Evolutionary conservation across 2,113 vertebrate genomes (phyloP), one percentile per base, ranked within the genome.

Genomic region (Rhadina sibilatrix): DNA sequence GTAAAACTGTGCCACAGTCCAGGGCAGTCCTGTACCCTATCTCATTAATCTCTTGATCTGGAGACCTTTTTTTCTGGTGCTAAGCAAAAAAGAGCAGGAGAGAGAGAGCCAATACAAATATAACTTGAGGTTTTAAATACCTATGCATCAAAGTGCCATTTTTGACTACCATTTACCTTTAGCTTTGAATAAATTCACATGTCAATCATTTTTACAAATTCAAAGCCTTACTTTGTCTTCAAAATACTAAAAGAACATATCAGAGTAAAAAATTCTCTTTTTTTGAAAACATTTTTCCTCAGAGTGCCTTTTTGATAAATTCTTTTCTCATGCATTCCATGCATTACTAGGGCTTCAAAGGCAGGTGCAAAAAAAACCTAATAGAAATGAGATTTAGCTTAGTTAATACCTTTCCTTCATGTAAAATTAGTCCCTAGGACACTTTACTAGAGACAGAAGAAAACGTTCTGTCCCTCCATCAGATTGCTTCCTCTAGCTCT

Each of bases 181-280:
- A 84, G 38, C 93, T 72, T 86, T 94, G 87, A 95, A 91, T 63
- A 97, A 95, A 96, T 96, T 97, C 78, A 95, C 89, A 83, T 83
- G 83, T 95, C 92, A 96, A 89, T 97, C 88, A 96, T 93, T 95
- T 95, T 95, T 89, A 74, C 72, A 90, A 93, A 96, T 75, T 94
- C 74, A 96, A 97, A 94, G 88, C 78, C 76, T 89, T 94, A 66
- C 89, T 93, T 93, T 97, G 72, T 49, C 52, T 78, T 92, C 33
- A 86, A 89, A 88, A 74, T 11, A 71, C 7, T 42, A 52, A 76
- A 94, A 84, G 13, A n/a, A 72, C 20, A 28, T 44, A 54, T 69
- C 23, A 53, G 31, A 52, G 13, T 56, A 30, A 82, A 66, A 86
- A 42, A 12, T 27, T 47, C 33, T 90, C 44, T 94, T 47, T 20